Evolutionary conservation across 2,797 vertebrate genomes (phyloP).

Genomic region (Pelochelys cantorii): DNA sequence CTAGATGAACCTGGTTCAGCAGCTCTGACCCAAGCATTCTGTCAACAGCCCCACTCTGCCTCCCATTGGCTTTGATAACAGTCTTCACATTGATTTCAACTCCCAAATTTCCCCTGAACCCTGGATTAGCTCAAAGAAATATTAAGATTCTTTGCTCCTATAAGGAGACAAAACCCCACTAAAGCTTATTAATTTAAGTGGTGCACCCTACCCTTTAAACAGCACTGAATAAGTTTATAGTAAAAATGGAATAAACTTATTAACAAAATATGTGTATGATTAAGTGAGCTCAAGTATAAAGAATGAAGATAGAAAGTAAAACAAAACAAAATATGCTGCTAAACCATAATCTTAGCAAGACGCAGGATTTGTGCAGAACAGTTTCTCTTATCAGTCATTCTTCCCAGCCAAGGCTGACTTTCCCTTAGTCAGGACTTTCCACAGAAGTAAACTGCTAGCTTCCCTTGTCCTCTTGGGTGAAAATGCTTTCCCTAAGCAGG

Average conservation of each 20-base stretch:
- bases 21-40: too few relatives aligned
- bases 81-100: not conserved
- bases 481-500: not conserved
- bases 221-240: not conserved
- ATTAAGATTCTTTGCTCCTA: not conserved
- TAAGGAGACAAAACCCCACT: not conserved
- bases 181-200: not conserved
- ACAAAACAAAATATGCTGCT: not conserved
- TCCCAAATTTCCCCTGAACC: not conserved
- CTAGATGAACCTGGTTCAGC: too few relatives aligned
- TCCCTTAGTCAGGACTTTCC: not conserved
- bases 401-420: not conserved
- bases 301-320: not conserved
- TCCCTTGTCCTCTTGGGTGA: not conserved
- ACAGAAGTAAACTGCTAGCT: not conserved
- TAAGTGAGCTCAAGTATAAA: not conserved
- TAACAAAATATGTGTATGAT: not conserved
- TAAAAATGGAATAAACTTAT: not conserved
- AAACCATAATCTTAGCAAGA: not conserved
- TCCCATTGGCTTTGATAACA: not conserved
- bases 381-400: not conserved
- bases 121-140: not conserved
- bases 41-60: not conserved
- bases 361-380: not conserved
- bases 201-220: not conserved